Conservation (phyloP, 2,113 vertebrate genomes). For the Phaethon lepturus region DNA sequence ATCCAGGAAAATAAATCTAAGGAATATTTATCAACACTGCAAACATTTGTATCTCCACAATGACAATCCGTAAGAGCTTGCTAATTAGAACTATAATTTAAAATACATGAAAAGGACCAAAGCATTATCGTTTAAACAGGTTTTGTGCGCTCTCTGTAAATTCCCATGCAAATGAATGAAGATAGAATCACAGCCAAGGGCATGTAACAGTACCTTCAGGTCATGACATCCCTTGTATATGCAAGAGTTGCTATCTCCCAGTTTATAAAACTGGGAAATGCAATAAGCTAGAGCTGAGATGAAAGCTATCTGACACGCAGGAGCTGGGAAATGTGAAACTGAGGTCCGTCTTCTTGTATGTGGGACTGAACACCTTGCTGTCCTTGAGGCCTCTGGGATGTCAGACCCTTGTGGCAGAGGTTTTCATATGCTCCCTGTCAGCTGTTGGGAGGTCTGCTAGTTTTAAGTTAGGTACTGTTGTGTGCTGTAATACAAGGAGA, state of each 20-base stretch:
- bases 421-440: neutral
- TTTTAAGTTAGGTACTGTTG: neutral
- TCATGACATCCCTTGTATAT: neutral
- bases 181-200: neutral
- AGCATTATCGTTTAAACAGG: neutral
- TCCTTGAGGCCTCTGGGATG: neutral
- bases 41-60: neutral
- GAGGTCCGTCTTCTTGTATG: neutral
- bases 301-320: neutral
- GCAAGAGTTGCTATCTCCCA: neutral
- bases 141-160: neutral
- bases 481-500: neutral
- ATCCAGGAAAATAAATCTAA: neutral
- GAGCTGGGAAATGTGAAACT: neutral
- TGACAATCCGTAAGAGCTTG: fast-evolving
- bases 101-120: neutral
- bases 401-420: neutral
- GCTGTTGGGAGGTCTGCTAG: neutral
- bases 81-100: neutral
- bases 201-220: neutral
- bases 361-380: neutral
- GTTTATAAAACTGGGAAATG: neutral
- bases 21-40: neutral
- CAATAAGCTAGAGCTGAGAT: neutral
- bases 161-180: neutral